Evolutionary conservation across 2,113 vertebrate genomes (phyloP).

Genomic region (Leptocoma aspasia): DNA sequence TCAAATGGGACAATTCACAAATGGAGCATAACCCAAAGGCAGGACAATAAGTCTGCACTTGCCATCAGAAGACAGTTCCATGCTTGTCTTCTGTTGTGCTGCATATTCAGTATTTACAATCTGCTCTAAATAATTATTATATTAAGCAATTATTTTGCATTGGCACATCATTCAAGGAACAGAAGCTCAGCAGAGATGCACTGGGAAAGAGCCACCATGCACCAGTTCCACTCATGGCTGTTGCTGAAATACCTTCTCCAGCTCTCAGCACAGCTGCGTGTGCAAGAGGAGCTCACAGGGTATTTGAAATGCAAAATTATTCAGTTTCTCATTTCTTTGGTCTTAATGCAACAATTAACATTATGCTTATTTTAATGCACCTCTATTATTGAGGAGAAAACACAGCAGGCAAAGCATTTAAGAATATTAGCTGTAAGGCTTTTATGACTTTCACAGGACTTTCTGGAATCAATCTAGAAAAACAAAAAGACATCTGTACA

Average conservation of each 20-base stretch:
- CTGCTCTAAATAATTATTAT: background rate
- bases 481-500: conserved; percentile 18
- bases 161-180: background rate
- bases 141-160: background rate
- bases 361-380: background rate
- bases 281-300: background rate
- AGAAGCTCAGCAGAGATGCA: background rate
- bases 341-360: background rate
- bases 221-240: background rate
- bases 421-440: background rate
- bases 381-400: background rate
- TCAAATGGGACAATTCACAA: background rate
- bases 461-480: conserved; percentile 22
- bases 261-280: accelerated
- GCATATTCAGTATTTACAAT: background rate
- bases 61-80: background rate
- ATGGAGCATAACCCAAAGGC: background rate
- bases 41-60: background rate
- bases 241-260: background rate
- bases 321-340: background rate
- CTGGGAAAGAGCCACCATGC: accelerated
- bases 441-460: background rate
- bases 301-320: background rate
- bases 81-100: background rate
- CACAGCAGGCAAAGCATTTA: background rate